Conservation (phyloP, 2,888 invertebrate genomes). For the Chirona hameri region DNA sequence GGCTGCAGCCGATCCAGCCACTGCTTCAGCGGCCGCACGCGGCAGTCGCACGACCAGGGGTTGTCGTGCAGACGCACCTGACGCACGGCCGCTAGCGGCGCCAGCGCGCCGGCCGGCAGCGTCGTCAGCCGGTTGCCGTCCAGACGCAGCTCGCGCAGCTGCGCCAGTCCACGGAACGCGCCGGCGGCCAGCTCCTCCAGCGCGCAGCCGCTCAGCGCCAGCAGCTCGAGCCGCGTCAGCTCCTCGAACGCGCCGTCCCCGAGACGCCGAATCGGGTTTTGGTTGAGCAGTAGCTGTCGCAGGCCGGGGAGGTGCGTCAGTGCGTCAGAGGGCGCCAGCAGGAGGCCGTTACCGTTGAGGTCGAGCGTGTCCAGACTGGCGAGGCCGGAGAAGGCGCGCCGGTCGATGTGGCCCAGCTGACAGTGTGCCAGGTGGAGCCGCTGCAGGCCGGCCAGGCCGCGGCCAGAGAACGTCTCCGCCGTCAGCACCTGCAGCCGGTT, state of each 20-base stretch:
- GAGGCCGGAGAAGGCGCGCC: slow-evolving; percentile 76
- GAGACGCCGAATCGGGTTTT: slow-evolving; percentile 69
- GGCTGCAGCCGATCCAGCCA: slow-evolving; percentile 43
- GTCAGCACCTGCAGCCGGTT: slow-evolving; percentile 81
- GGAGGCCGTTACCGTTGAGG: slow-evolving; percentile 76
- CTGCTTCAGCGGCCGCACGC: slow-evolving; percentile 59
- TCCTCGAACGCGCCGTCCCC: slow-evolving; percentile 58
- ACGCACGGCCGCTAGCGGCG: slow-evolving; percentile 64
- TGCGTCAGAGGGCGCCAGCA: slow-evolving; percentile 72
- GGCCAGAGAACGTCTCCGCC: slow-evolving; percentile 73
- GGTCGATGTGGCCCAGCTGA: slow-evolving; percentile 79
- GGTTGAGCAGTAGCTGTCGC: slow-evolving; percentile 68
- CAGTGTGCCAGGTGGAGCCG: slow-evolving; percentile 78
- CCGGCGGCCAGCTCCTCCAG: slow-evolving; percentile 63
- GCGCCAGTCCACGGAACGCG: slow-evolving; percentile 69
- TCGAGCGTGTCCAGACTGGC: slow-evolving; percentile 87
- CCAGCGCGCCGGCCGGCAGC: slow-evolving; percentile 63
- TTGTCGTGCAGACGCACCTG: slow-evolving; percentile 73
- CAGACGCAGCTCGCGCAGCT: slow-evolving; percentile 70
- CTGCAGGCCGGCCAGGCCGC: slow-evolving; percentile 79
- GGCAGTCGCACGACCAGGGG: slow-evolving; percentile 79
- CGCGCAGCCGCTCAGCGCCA: slow-evolving; percentile 70
- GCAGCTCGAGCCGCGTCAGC: slow-evolving; percentile 61
- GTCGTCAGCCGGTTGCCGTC: slow-evolving; percentile 69
- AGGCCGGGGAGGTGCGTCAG: slow-evolving; percentile 75